These are phyloP conservation scores for Channallabes apus DNA, from an alignment of 2,797 vertebrate genomes.

Conservation along the genomic window DNA sequence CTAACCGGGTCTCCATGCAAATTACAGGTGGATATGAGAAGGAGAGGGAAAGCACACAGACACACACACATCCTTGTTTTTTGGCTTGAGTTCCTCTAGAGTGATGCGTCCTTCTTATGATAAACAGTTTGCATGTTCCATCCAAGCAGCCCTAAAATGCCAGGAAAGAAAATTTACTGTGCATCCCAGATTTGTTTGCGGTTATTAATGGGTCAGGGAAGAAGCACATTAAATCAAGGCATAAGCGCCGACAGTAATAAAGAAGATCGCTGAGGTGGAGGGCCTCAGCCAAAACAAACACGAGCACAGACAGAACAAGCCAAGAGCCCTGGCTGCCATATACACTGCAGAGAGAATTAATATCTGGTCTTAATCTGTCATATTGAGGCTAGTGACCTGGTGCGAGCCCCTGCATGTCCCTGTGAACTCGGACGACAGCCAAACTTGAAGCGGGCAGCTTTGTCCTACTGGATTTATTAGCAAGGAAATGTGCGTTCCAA, in stretches of 20 bases:
- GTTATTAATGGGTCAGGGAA: conserved; percentile 70
- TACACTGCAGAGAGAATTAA: conserved; percentile 48
- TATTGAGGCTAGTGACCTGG: conserved; percentile 44
- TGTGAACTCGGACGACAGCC: not conserved
- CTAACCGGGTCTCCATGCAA: conserved; percentile 39
- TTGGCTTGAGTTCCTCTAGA: conserved; percentile 47
- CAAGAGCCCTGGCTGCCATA: conserved; percentile 46
- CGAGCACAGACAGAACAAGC: conserved; percentile 47
- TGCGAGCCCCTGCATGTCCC: not conserved
- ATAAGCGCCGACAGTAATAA: conserved; percentile 71
- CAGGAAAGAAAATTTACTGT: conserved; percentile 62
- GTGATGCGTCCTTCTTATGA: conserved; percentile 59
- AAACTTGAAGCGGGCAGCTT: conserved; percentile 7
- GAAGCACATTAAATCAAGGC: conserved; percentile 73
- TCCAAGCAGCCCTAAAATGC: conserved; percentile 63
- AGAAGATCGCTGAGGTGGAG: conserved; percentile 64
- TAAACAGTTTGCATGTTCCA: conserved; percentile 64
- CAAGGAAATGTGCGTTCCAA: not conserved
- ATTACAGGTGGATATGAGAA: conserved; percentile 40
- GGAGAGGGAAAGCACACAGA: not conserved
- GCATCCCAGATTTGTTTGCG: conserved; percentile 69
- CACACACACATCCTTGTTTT: conserved; percentile 1
- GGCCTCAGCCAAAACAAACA: conserved; percentile 68
- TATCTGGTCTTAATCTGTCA: conserved; percentile 54
- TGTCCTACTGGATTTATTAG: conserved; percentile 28